Evolutionary conservation across 1,140 invertebrate genomes (phyloP).

Genomic region (Drosophila mojavensis): DNA sequence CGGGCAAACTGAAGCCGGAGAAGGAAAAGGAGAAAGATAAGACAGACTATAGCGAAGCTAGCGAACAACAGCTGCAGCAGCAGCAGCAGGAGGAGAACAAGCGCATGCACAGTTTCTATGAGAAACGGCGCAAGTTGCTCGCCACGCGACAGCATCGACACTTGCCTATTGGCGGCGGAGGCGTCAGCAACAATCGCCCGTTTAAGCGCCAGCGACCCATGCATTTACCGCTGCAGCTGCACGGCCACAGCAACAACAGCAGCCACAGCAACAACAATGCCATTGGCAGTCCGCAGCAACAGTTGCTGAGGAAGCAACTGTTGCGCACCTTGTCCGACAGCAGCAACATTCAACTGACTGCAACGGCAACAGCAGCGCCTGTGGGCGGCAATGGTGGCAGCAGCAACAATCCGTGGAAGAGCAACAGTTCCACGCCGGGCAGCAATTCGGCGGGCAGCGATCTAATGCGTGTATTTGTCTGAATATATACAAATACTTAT

Average conservation of each 20-base stretch:
- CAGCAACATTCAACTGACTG: constrained; percentile 51
- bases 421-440: constrained; percentile 58
- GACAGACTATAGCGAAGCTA: constrained; percentile 38
- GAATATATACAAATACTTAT: constrained; percentile 39
- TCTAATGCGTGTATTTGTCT: constrained; percentile 77
- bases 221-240: constrained; percentile 46
- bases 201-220: constrained; percentile 36
- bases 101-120: constrained; percentile 68
- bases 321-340: constrained; percentile 66
- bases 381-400: constrained; percentile 19
- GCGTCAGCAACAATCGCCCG: constrained; percentile 26
- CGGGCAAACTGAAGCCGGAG: constrained; percentile 47
- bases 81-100: constrained; percentile 42
- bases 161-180: constrained; percentile 21
- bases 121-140: constrained; percentile 67
- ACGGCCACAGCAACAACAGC: constrained; percentile 1
- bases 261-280: constrained; percentile 8
- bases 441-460: constrained; percentile 58
- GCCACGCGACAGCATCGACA: constrained; percentile 30
- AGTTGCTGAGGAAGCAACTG: constrained; percentile 69
- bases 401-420: constrained; percentile 67
- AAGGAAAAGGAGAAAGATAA: constrained; percentile 43
- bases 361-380: neutral
- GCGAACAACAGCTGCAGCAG: constrained; percentile 37
- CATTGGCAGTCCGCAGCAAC: constrained; percentile 47